These are phyloP conservation scores for Euwallacea similis DNA, from an alignment of 1,140 invertebrate species.

Conservation along the genomic window DNA sequence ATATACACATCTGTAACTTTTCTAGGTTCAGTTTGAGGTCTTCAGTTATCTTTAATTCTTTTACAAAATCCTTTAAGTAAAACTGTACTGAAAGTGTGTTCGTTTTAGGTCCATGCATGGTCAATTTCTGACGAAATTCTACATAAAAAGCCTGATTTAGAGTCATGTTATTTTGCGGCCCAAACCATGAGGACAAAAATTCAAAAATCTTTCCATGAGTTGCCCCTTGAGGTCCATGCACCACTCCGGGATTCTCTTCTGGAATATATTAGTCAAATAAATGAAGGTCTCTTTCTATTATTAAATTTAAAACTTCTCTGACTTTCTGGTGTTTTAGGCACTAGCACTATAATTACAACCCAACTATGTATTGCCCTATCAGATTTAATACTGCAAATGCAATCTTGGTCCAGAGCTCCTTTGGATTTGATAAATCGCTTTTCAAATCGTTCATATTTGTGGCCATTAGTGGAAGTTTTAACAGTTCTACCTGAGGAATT, in stretches of 20 bases:
- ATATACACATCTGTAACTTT: too few species aligned
- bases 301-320: background rate
- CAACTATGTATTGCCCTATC: slow-evolving; percentile 91
- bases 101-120: slow-evolving; percentile 71
- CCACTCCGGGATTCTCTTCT: slow-evolving; percentile 90
- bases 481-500: slow-evolving; percentile 97
- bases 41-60: too few species aligned
- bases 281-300: slow-evolving; percentile 55
- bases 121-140: slow-evolving; percentile 92
- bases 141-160: slow-evolving; percentile 79
- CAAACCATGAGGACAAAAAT: slow-evolving; percentile 97
- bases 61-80: too few species aligned
- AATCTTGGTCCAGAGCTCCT: slow-evolving; percentile 86
- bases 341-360: slow-evolving; percentile 83
- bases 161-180: slow-evolving; percentile 96
- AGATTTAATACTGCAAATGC: slow-evolving; percentile 93
- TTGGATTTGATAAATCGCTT: slow-evolving; percentile 79
- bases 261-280: slow-evolving; percentile 84
- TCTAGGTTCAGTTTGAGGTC: too few species aligned
- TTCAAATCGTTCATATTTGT: slow-evolving; percentile 65
- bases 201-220: slow-evolving; percentile 89
- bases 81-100: background rate
- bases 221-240: slow-evolving; percentile 80
- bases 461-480: slow-evolving; percentile 87
- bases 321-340: slow-evolving; percentile 53